Conservation (phyloP, 2,888 invertebrate species). For the Calliphora vomitoria region DNA sequence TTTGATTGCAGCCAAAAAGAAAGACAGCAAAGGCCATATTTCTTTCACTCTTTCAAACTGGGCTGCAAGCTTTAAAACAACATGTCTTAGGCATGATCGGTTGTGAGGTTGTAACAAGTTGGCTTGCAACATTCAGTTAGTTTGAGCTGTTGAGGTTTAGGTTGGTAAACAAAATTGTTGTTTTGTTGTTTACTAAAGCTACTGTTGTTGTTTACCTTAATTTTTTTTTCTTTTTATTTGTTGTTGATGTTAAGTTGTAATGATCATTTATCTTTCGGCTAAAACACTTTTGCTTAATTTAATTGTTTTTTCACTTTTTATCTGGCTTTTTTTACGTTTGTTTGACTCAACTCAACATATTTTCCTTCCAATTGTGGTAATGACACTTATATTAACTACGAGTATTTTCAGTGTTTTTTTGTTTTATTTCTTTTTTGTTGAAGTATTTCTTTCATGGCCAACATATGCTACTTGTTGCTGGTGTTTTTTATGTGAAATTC, state of each 20-base stretch:
- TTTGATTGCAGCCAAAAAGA: conserved; percentile 49
- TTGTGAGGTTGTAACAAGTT: conserved; percentile 34
- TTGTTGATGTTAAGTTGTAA: conserved; percentile 54
- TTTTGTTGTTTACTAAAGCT: conserved; percentile 50
- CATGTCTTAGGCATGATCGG: conserved; percentile 53
- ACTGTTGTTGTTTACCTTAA: conserved; percentile 64
- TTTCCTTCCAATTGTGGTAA: conserved; percentile 65
- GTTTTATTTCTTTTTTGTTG: neutral
- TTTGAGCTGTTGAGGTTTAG: neutral
- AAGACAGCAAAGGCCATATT: conserved; percentile 22
- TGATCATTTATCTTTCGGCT: conserved; percentile 61
- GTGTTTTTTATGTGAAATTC: conserved; percentile 11
- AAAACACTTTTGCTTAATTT: conserved; percentile 66
- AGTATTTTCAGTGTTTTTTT: neutral
- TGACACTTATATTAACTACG: conserved; percentile 53
- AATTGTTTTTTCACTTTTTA: conserved; percentile 47
- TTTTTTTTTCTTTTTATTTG: conserved; percentile 19
- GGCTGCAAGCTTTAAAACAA: conserved; percentile 33
- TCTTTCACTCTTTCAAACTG: conserved; percentile 66
- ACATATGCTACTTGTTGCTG: conserved; percentile 17
- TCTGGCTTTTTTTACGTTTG: conserved; percentile 9
- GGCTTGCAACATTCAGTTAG: conserved; percentile 32
- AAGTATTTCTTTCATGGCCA: conserved; percentile 9
- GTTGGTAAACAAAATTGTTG: conserved; percentile 37
- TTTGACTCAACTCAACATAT: conserved; percentile 39